Evolutionary conservation across 2,888 invertebrate species (phyloP).

Genomic region (Agrotis ipsilon): DNA sequence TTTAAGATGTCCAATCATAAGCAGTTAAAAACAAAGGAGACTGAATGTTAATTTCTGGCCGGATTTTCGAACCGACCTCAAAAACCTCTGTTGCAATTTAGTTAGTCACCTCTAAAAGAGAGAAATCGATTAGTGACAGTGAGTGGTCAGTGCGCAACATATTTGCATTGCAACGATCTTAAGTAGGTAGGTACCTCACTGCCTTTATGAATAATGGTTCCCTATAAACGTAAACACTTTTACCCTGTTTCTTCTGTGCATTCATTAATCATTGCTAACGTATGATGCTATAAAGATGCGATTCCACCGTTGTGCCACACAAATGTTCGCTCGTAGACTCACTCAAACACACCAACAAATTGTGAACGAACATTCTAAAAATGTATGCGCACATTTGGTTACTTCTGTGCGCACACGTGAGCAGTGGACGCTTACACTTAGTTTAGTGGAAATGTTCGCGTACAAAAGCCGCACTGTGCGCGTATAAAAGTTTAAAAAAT

Average conservation of each 20-base stretch:
- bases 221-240: constrained; percentile 5
- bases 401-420: no score
- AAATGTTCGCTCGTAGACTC: no score
- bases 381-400: no score
- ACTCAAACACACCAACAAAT: no score
- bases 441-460: no score
- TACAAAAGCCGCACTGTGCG: no score
- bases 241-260: constrained; percentile 9
- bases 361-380: no score
- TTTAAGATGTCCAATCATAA: neutral
- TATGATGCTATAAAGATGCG: constrained; percentile 33
- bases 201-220: constrained; percentile 4
- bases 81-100: constrained; percentile 9
- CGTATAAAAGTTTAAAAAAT: no score
- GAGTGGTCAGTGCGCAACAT: constrained; percentile 4
- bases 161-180: constrained; percentile 21
- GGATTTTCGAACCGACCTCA: constrained; percentile 15
- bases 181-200: neutral
- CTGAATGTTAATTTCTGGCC: no score
- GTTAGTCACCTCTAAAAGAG: constrained; percentile 10
- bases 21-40: no score
- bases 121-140: constrained; percentile 14
- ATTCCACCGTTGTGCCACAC: no score
- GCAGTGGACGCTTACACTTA: no score
- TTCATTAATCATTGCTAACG: constrained; percentile 47